phyloP scores from a whole-genome alignment of 1,140 invertebrate species.

The Aleiodes sp. region DNA sequence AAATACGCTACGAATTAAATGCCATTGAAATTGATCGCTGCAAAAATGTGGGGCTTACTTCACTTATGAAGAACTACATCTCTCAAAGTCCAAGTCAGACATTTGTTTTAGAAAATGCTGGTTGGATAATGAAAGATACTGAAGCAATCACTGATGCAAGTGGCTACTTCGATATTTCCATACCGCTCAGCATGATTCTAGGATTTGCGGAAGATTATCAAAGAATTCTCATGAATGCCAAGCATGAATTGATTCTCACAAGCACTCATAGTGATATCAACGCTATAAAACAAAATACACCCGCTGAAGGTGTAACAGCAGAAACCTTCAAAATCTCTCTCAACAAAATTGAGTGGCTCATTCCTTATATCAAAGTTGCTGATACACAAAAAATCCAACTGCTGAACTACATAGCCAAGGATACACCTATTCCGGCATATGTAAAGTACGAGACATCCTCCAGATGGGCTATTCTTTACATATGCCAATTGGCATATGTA shows the following conservation, averaged over 20 bases:
- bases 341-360: too few relatives aligned
- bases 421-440: too few relatives aligned
- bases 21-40: constrained; percentile 58
- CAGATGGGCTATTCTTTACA: too few relatives aligned
- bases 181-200: too few relatives aligned
- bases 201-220: too few relatives aligned
- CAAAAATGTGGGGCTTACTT: constrained; percentile 56
- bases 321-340: too few relatives aligned
- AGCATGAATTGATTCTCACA: constrained; percentile 61
- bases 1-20: constrained; percentile 62
- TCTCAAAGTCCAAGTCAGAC: constrained; percentile 43
- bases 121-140: constrained; percentile 42
- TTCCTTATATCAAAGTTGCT: too few relatives aligned
- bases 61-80: constrained; percentile 57
- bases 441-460: too few relatives aligned
- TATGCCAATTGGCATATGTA: too few relatives aligned
- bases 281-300: constrained; percentile 10
- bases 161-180: too few relatives aligned
- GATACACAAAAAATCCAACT: too few relatives aligned
- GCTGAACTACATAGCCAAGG: too few relatives aligned
- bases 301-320: neutral
- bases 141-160: constrained; percentile 24
- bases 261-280: constrained; percentile 48
- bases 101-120: constrained; percentile 43
- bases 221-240: constrained; percentile 59